phyloP scores from a whole-genome alignment of 2,888 invertebrate genomes.

The Agriopis marginaria region DNA sequence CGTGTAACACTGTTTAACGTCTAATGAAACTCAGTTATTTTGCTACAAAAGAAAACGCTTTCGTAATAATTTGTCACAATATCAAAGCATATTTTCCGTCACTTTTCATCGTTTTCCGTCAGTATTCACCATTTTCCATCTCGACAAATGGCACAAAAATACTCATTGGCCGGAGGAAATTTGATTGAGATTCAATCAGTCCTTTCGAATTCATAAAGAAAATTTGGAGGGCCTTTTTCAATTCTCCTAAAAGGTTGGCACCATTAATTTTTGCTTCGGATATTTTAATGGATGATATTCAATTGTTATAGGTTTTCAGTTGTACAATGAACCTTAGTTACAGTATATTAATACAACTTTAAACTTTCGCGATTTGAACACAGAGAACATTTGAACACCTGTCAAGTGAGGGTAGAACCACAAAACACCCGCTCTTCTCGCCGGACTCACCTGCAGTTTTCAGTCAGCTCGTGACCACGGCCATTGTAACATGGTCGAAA shows the following conservation, averaged over 20 bases:
- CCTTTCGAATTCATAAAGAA: conserved; percentile 70
- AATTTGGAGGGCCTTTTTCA: conserved; percentile 54
- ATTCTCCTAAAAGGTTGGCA: conserved; percentile 54
- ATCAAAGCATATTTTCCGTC: neutral
- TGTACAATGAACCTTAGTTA: neutral
- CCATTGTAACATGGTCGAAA: too few relatives aligned
- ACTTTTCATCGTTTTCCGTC: neutral
- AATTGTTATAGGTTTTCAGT: neutral
- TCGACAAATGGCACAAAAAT: conserved; percentile 32
- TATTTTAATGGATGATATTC: conserved; percentile 11
- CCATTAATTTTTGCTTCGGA: conserved; percentile 26
- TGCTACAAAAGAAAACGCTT: neutral
- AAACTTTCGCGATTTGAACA: too few relatives aligned
- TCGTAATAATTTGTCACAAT: conserved; percentile 1
- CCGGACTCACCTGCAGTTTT: too few relatives aligned
- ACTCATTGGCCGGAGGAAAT: conserved; percentile 51
- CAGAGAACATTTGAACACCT: too few relatives aligned
- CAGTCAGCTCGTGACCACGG: too few relatives aligned
- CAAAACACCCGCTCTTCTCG: too few relatives aligned
- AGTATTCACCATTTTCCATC: conserved; percentile 21
- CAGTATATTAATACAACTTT: too few relatives aligned
- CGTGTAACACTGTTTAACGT: too few relatives aligned
- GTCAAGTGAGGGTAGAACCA: too few relatives aligned
- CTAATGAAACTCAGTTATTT: too few relatives aligned
- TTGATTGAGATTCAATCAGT: conserved; percentile 66